Evolutionary conservation across 23 tunicate species (phyloP), one percentile per base, ranked within the genome.

Genomic region (Corella eumyota): DNA sequence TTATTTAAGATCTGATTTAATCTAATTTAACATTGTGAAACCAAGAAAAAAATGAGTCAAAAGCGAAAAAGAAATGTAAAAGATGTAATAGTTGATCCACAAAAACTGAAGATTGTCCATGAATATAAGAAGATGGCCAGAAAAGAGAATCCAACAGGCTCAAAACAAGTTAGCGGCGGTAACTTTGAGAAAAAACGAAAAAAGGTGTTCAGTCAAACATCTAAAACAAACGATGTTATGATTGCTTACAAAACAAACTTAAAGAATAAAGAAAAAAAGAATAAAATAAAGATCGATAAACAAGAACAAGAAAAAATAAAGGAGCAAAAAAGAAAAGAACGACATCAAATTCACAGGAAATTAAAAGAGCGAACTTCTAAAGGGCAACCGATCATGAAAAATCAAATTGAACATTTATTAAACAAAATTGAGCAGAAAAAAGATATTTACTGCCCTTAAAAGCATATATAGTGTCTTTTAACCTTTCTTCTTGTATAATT

Each of bases 341-440:
- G 66, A 44, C 56, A 24, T 13, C 30, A 65, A 1, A 37, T 32
- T 9, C 79, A 77, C 32, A 65, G 52, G 31, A 86, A 77, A 46
- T 49, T 86, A 34, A 61, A 47, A 11, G 76, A 64, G 32, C 36
- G 64, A 30, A 86, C 95, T 1, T 23, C 65, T 32, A 86, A 77
- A 60, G 95, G 95, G 25, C 95, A 86, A 45, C 95, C 95, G 0
- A 36, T 86, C 6, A 86, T 86, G 95, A 67, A 52, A 53, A 71
- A 77, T 45, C 71, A 55, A 36, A 66, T 86, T 32, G 71, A 86
- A 7, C 5, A 71, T 46, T 63, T 86, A 54, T 49, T 86, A 5
- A 56, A 71, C 31, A 77, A 77, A 61, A 86, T 86, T 57, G 58
- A 67, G 50, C 30, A 50, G 5, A 84, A 84, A 17, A 75, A 75